Conservation (phyloP, 2,888 invertebrate species). For the Coremacera marginata region DNA sequence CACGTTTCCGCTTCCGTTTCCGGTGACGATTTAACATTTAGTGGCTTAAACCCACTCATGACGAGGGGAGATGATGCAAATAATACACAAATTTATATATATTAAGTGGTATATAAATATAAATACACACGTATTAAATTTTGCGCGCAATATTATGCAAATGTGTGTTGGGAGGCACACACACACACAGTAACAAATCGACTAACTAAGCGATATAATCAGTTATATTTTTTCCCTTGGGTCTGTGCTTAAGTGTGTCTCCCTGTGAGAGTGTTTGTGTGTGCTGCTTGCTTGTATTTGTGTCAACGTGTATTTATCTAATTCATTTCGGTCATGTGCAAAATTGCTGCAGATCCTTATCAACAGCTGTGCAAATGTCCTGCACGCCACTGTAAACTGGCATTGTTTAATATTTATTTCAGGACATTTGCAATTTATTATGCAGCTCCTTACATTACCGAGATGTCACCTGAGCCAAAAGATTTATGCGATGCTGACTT, state of each 20-base stretch:
- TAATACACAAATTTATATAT: not conserved
- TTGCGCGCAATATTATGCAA: constrained; percentile 35
- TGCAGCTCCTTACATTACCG: constrained; percentile 57
- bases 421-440: constrained; percentile 64
- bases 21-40: constrained; percentile 7
- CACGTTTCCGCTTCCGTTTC: constrained; percentile 31
- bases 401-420: constrained; percentile 59
- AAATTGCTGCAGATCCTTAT: constrained; percentile 64
- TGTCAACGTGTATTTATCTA: constrained; percentile 59
- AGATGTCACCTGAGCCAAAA: constrained; percentile 60
- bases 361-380: constrained; percentile 47
- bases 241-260: not conserved
- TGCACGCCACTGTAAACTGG: constrained; percentile 7
- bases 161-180: constrained; percentile 22
- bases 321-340: constrained; percentile 59
- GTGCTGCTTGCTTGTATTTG: constrained; percentile 3
- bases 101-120: constrained; percentile 1
- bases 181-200: constrained; percentile 17
- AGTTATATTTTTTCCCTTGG: not conserved
- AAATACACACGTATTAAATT: not conserved
- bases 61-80: not conserved
- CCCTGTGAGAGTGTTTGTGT: constrained; percentile 3
- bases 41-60: not conserved
- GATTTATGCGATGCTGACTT: constrained; percentile 56
- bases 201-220: not conserved